These are phyloP conservation scores for Hormaphis cornu DNA, from an alignment of 1,140 invertebrate species.

Conservation along the genomic window DNA sequence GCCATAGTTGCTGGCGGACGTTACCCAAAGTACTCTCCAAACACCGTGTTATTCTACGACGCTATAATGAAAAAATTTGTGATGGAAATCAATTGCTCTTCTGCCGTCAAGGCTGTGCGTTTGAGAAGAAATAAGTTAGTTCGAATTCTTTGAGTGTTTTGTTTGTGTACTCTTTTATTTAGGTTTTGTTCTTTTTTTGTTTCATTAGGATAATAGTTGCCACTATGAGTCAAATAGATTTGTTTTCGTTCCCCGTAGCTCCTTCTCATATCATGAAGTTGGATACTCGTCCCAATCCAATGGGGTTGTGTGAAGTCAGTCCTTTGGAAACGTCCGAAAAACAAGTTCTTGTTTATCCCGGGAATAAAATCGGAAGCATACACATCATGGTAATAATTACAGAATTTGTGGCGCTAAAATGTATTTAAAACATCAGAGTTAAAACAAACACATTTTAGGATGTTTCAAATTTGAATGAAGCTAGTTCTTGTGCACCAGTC, in stretches of 20 bases:
- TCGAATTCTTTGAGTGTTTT: background rate
- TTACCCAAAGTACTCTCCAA: conserved; percentile 67
- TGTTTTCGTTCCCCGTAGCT: conserved; percentile 67
- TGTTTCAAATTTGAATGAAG: conserved; percentile 55
- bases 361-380: conserved; percentile 68
- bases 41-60: conserved; percentile 72
- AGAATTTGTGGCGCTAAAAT: background rate
- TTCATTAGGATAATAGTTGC: conserved; percentile 66
- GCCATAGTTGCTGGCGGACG: conserved; percentile 69
- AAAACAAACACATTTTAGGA: too few relatives aligned
- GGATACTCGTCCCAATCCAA: conserved; percentile 67
- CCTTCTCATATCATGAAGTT: conserved; percentile 58
- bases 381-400: conserved; percentile 63
- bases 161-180: background rate
- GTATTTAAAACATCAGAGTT: background rate
- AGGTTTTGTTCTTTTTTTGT: conserved; percentile 35
- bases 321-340: conserved; percentile 58
- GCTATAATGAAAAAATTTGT: conserved; percentile 61
- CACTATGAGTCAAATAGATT: conserved; percentile 67
- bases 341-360: conserved; percentile 71
- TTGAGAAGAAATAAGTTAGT: conserved; percentile 51
- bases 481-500: conserved; percentile 61
- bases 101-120: conserved; percentile 57
- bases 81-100: conserved; percentile 68
- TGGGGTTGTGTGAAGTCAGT: conserved; percentile 72